These are phyloP conservation scores for Microtus richardsoni DNA, from an alignment of 2,113 vertebrate species.

Conservation along the genomic window DNA sequence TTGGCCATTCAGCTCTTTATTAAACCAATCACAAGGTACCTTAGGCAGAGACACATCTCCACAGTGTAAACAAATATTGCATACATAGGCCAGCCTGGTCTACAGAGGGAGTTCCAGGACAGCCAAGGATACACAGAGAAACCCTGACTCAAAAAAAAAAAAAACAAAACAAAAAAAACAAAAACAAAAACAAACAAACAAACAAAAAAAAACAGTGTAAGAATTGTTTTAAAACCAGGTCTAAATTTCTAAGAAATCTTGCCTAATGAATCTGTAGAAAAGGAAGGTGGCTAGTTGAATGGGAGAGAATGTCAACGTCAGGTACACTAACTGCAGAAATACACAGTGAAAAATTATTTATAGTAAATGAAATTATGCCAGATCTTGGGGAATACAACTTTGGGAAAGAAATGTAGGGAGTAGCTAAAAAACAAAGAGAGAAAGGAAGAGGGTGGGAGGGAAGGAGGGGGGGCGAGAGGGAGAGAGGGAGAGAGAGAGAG, in stretches of 20 bases:
- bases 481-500: not conserved
- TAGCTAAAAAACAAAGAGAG: not conserved
- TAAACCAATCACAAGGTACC: not conserved
- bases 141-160: too few relatives aligned
- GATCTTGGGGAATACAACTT: not conserved
- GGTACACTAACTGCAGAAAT: not conserved
- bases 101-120: not conserved
- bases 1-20: not conserved
- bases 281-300: not conserved
- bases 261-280: not conserved
- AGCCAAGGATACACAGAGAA: too few relatives aligned
- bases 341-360: not conserved
- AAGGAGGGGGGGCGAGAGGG: too few relatives aligned
- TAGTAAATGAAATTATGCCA: conserved; percentile 21
- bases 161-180: too few relatives aligned
- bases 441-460: too few relatives aligned
- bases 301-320: conserved; percentile 19
- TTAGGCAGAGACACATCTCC: not conserved
- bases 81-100: not conserved
- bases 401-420: conserved; percentile 1
- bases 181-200: too few relatives aligned
- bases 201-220: not conserved
- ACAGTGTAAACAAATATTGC: not conserved
- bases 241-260: conserved; percentile 33
- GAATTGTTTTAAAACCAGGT: not conserved